phyloP scores from a whole-genome alignment of 2,113 vertebrate genomes.

The Sander vitreus region DNA sequence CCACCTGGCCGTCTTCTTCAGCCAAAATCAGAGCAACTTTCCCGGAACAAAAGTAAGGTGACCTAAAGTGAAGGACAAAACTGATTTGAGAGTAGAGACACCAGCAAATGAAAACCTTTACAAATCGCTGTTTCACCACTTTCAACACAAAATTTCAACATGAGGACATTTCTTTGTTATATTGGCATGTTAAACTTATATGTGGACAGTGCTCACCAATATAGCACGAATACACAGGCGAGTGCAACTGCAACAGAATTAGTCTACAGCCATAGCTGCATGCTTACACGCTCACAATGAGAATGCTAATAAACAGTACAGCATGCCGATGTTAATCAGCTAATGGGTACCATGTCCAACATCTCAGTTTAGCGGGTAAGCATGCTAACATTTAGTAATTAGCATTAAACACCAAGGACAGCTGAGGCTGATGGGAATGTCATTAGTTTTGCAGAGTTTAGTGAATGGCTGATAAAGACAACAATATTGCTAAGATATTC shows the following conservation, averaged over 20 bases:
- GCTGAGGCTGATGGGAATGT: not conserved
- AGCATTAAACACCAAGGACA: too few species aligned
- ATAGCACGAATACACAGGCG: not conserved
- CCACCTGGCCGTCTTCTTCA: constrained; percentile 38
- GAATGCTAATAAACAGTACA: not conserved
- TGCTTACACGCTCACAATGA: not conserved
- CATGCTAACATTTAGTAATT: not conserved
- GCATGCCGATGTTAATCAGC: not conserved
- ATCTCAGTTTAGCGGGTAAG: not conserved
- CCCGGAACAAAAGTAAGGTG: not conserved
- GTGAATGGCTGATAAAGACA: not conserved
- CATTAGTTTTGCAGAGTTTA: not conserved
- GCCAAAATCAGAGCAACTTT: constrained; percentile 33
- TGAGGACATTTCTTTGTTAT: not conserved
- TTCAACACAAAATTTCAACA: not conserved
- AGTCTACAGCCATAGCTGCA: not conserved
- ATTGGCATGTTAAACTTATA: not conserved
- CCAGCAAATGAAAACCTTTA: not conserved
- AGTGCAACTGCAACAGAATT: too few species aligned
- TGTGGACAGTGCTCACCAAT: not conserved
- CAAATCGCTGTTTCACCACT: not conserved
- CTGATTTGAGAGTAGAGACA: not conserved
- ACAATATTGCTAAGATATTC: not conserved
- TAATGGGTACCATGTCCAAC: not conserved
- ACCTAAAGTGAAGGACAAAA: not conserved